phyloP scores from a whole-genome alignment of 2,113 vertebrate species.

The Maccullochella peelii region DNA sequence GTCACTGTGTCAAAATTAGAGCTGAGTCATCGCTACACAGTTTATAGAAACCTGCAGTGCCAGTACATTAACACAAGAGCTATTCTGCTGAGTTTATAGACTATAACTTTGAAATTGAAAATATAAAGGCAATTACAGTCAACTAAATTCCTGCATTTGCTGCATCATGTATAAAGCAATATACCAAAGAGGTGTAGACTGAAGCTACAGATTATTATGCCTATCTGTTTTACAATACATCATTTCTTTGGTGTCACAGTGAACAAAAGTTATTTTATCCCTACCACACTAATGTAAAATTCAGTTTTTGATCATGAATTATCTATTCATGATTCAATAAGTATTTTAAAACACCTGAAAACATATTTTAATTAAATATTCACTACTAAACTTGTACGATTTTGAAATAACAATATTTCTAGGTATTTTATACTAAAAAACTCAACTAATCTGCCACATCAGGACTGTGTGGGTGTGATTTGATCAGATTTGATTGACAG shows the following conservation, averaged over 20 bases:
- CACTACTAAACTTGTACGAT: background rate
- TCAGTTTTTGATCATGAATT: background rate
- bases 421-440: background rate
- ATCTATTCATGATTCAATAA: no score
- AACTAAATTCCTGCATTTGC: background rate
- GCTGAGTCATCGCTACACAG: background rate
- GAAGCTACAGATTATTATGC: background rate
- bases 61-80: background rate
- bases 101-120: background rate
- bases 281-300: background rate
- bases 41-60: background rate
- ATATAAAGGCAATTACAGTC: no score
- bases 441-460: no score
- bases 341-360: background rate
- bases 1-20: constrained; percentile 29
- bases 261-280: background rate
- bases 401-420: no score
- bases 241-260: background rate
- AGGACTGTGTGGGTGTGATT: background rate
- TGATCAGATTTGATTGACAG: background rate
- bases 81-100: background rate
- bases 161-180: background rate
- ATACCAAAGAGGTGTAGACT: no score
- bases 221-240: background rate
- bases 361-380: background rate